These are phyloP conservation scores for Nebria ingens DNA, from an alignment of 1,140 invertebrate species.

Conservation along the genomic window DNA sequence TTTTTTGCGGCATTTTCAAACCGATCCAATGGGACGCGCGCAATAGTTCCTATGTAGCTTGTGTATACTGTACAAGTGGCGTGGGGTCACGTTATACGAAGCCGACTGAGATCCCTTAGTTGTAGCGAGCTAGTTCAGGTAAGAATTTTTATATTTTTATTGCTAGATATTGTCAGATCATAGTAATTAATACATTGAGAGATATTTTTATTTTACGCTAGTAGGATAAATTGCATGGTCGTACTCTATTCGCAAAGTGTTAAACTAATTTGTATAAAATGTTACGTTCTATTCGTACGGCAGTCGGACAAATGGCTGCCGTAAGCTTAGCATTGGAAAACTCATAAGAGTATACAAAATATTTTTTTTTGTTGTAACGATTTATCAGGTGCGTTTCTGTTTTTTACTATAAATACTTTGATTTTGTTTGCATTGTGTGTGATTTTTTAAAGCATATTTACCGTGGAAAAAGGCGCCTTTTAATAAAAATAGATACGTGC, in stretches of 20 bases:
- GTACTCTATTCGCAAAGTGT: conserved; percentile 20
- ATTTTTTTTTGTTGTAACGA: conserved; percentile 15
- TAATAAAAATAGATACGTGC: conserved; percentile 15
- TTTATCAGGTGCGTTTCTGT: neutral
- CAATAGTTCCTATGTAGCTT: conserved; percentile 41
- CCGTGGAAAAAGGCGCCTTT: conserved; percentile 9
- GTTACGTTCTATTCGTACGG: conserved; percentile 26
- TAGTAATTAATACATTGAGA: conserved; percentile 23
- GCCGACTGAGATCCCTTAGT: conserved; percentile 43
- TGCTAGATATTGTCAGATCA: conserved; percentile 39
- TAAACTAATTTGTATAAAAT: conserved; percentile 25
- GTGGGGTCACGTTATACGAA: conserved; percentile 50
- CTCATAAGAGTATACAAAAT: conserved; percentile 13
- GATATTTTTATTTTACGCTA: conserved; percentile 22
- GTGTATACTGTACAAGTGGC: conserved; percentile 47
- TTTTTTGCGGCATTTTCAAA: conserved; percentile 51
- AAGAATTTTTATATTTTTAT: conserved; percentile 44
- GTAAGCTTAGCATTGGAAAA: conserved; percentile 26
- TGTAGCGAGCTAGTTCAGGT: conserved; percentile 44
- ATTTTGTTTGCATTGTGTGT: conserved; percentile 19
- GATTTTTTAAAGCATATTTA: conserved; percentile 20
- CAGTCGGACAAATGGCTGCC: conserved; percentile 35
- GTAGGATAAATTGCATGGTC: conserved; percentile 13
- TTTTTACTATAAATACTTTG: conserved; percentile 14
- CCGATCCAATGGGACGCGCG: conserved; percentile 40